Evolutionary conservation across 1,140 invertebrate genomes (phyloP).

Genomic region (Radopholus similis): DNA sequence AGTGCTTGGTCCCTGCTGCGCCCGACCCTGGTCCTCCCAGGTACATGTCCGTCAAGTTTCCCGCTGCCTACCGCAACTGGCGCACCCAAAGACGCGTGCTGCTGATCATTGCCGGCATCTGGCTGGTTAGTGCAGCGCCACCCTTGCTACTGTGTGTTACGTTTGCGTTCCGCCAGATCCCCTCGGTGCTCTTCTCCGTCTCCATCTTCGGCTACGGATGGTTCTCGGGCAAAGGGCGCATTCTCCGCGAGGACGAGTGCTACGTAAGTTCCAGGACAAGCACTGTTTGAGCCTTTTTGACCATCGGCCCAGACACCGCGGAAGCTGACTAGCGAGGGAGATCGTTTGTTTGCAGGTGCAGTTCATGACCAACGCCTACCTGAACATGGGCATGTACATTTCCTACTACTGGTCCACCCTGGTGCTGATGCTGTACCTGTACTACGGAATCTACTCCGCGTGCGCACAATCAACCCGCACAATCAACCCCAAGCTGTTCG

Average conservation of each 20-base stretch:
- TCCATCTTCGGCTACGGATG: slow-evolving; percentile 99
- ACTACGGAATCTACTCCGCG: slow-evolving; percentile 94
- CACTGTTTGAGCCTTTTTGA: no score
- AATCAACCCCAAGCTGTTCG: background rate
- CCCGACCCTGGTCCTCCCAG: slow-evolving; percentile 24
- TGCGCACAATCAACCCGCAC: background rate
- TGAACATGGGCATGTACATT: slow-evolving; percentile 67
- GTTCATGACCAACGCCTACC: slow-evolving; percentile 86
- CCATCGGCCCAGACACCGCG: no score
- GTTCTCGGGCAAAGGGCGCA: slow-evolving; percentile 80
- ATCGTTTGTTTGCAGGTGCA: no score
- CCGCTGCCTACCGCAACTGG: slow-evolving; percentile 93
- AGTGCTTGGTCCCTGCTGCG: background rate
- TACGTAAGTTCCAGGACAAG: no score
- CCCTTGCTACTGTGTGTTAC: background rate
- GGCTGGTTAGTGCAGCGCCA: slow-evolving; percentile 64
- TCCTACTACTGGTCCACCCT: slow-evolving; percentile 93
- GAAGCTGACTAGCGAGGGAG: no score
- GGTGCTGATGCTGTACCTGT: slow-evolving; percentile 83
- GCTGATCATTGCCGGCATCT: slow-evolving; percentile 77
- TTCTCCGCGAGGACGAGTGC: slow-evolving; percentile 80
- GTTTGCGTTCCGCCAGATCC: slow-evolving; percentile 66
- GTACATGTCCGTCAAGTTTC: slow-evolving; percentile 97
- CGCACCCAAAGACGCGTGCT: slow-evolving; percentile 86
- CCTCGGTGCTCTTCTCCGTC: slow-evolving; percentile 90